Evolutionary conservation across 2,888 invertebrate species (phyloP).

Genomic region (Synergus itoensis): DNA sequence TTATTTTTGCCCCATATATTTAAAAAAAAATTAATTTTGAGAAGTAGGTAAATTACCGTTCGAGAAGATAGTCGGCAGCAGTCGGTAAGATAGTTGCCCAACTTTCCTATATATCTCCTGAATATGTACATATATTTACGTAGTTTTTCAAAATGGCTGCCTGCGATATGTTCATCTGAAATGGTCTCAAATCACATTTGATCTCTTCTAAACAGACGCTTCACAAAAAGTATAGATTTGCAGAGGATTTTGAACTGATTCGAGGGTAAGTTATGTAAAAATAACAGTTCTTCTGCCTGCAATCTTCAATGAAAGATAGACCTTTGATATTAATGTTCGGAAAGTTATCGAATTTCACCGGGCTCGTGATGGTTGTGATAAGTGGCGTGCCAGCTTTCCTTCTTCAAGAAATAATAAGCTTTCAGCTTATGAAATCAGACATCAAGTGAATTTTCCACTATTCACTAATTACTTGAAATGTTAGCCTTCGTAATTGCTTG

Average conservation of each 20-base stretch:
- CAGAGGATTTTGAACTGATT: not conserved
- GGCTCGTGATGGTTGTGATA: not conserved
- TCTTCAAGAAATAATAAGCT: not conserved
- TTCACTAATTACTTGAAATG: not conserved
- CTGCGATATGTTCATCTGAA: no score
- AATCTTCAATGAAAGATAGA: not conserved
- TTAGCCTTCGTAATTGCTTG: not conserved
- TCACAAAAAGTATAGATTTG: not conserved
- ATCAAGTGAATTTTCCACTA: not conserved
- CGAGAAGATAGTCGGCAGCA: not conserved
- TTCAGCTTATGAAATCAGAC: not conserved
- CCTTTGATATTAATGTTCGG: not conserved
- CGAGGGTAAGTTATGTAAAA: constrained; percentile 6
- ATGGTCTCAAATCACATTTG: not conserved
- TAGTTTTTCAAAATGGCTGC: constrained; percentile 2
- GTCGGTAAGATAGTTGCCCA: not conserved
- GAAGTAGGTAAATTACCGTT: not conserved
- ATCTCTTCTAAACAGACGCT: not conserved
- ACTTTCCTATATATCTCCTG: no score
- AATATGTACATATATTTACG: no score
- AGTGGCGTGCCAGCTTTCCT: not conserved
- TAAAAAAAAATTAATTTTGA: not conserved
- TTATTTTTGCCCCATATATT: no score
- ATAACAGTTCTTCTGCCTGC: not conserved
- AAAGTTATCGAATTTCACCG: constrained; percentile 7